Evolutionary conservation across 2,888 invertebrate genomes (phyloP), one percentile per base, ranked within the genome.

Genomic region (Agrotis puta): DNA sequence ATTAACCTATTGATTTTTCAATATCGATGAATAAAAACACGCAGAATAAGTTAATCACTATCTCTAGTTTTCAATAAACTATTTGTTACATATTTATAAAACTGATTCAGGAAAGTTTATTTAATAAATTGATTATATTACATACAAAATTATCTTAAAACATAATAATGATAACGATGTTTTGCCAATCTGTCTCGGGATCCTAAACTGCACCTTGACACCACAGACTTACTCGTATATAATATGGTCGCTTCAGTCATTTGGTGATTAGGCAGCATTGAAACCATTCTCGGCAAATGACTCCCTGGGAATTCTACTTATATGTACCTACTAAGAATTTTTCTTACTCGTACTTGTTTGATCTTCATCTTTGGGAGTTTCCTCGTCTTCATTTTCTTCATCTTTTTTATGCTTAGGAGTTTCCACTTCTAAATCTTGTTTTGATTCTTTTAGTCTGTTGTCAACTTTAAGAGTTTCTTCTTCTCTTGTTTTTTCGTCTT

Each of bases 291-390:
- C 14, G 20, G 18, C 18, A 14, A 51, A 5, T 13, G 16, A 20
- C n/a, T 51, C 20, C 5, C 67, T 9, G 13, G 20, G 16, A n/a
- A 33, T 33, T 45, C n/a, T 7, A 56, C 14, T 27, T 1, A 70
- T 64, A 16, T 20, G 22, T 22, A 7, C 4, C 47, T 59, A n/a
- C 24, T 27, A 0, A 61, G 54, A 20, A 18, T 39, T 20, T 56
- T 80, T 43, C 51, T 61, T 74, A 75, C 76, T 76, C 20, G 76
- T 57, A 50, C 66, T 75, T 51, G 81, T 22, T 79, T 76, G 11
- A 54, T 47, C 18, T 14, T 59, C n/a, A 48, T 59, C 59, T 50
- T 45, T 13, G 13, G 16, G 2, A 14, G 6, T 18, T 0, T 18
- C 14, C 5, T 58, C 4, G 2, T 54, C 24, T 18, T 0, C 18